Percentiles rank a stretch among this genome's conserved stretches.
phyloP scores from a whole-genome alignment of 1,140 invertebrate species.

The Sipha flava region DNA sequence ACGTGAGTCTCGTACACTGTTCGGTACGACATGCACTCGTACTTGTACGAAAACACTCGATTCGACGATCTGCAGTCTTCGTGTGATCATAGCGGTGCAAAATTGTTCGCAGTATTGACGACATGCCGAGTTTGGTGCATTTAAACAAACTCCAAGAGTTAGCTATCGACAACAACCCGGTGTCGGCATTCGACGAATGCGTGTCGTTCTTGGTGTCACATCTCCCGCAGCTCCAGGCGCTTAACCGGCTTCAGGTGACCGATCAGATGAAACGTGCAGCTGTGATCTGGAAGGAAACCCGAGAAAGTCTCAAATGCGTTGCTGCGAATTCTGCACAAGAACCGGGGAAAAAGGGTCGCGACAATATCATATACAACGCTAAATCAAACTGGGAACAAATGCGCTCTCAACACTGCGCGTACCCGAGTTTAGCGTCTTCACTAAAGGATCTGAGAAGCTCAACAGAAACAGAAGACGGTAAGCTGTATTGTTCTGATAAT shows the following conservation, averaged over 20 bases:
- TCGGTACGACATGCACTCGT: no score
- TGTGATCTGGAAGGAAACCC: constrained; percentile 58
- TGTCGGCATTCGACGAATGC: constrained; percentile 63
- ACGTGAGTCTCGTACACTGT: constrained; percentile 52
- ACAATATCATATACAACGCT: constrained; percentile 71
- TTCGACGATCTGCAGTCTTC: no score
- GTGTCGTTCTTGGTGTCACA: constrained; percentile 70
- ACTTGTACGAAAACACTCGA: no score
- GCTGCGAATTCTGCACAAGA: neutral
- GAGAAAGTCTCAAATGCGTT: constrained; percentile 26
- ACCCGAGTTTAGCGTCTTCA: constrained; percentile 34
- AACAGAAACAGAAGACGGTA: constrained; percentile 24
- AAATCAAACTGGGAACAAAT: constrained; percentile 71
- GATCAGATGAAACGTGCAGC: constrained; percentile 65
- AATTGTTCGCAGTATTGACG: constrained; percentile 55
- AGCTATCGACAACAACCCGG: constrained; percentile 77
- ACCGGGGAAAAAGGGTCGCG: constrained; percentile 45
- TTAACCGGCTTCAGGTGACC: constrained; percentile 62
- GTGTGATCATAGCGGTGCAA: no score
- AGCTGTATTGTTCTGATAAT: no score
- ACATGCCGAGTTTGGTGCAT: constrained; percentile 55
- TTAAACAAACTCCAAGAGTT: constrained; percentile 66
- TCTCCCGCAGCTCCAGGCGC: constrained; percentile 57
- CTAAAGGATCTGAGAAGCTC: constrained; percentile 6
- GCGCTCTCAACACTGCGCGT: constrained; percentile 54